Percentiles rank a stretch among this genome's conserved stretches.
Evolutionary conservation across 37 sponge, comb jelly and placozoan species (phyloP).

Genomic region (Aphrocallistes beatrix): DNA sequence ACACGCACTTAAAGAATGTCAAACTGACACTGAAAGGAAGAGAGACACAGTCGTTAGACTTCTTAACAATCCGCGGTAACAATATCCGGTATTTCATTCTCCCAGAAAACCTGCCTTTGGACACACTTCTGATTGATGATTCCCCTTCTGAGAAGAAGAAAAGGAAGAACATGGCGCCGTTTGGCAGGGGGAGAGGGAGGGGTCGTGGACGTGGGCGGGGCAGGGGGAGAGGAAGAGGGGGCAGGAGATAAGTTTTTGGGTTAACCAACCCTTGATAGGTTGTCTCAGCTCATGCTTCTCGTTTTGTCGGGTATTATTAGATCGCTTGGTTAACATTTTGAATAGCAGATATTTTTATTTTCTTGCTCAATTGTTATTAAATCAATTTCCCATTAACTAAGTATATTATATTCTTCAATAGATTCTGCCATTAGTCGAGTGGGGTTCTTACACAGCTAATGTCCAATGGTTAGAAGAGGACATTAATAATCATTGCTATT

Average conservation of each 20-base stretch:
- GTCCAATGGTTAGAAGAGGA: no score
- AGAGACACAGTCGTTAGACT: slow-evolving; percentile 78
- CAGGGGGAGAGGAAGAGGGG: slow-evolving; percentile 39
- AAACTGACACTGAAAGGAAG: slow-evolving; percentile 91
- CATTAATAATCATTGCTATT: no score
- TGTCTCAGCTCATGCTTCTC: no score
- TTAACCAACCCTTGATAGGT: no score
- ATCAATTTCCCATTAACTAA: no score
- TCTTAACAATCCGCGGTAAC: slow-evolving; percentile 87
- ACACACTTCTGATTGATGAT: slow-evolving; percentile 88
- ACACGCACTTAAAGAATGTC: slow-evolving; percentile 92
- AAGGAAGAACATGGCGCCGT: slow-evolving; percentile 41
- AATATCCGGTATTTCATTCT: slow-evolving; percentile 90
- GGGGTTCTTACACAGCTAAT: no score
- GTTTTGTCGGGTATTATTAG: no score
- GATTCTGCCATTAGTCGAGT: no score
- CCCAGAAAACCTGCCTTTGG: slow-evolving; percentile 87
- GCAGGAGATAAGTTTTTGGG: slow-evolving; percentile 32
- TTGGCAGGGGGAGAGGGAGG: slow-evolving; percentile 59
- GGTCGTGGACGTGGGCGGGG: slow-evolving; percentile 62
- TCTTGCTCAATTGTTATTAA: no score
- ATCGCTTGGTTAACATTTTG: slow-evolving; percentile 15
- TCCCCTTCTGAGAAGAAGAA: slow-evolving; percentile 47
- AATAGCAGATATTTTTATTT: background rate
- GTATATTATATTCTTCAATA: no score